These are phyloP conservation scores for Lepilemur ruficaudatus DNA, from an alignment of 2,797 vertebrate genomes.

Conservation along the genomic window DNA sequence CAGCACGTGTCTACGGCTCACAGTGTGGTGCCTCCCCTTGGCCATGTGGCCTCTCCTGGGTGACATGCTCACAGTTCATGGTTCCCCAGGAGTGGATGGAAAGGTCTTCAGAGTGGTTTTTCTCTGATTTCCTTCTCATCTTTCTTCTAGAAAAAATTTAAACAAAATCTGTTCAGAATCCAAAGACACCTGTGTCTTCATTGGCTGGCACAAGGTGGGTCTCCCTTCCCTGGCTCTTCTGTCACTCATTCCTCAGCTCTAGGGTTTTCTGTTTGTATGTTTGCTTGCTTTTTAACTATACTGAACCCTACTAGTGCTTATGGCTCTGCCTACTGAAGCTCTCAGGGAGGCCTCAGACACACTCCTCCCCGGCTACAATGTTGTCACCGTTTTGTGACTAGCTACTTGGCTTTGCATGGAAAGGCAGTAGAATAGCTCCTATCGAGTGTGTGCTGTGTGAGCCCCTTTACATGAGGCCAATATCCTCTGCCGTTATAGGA, in stretches of 20 bases:
- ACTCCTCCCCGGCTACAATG: not conserved
- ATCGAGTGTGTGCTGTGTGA: rapidly evolving
- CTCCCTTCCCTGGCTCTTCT: not conserved
- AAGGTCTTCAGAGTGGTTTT: slow-evolving; percentile 38
- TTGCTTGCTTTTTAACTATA: not conserved
- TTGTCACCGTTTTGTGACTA: not conserved
- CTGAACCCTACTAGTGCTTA: not conserved
- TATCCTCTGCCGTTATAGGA: rapidly evolving
- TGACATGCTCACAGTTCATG: not conserved
- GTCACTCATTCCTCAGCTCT: not conserved
- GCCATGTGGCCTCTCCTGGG: not conserved
- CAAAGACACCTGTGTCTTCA: not conserved
- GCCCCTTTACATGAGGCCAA: not conserved
- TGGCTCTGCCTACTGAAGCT: not conserved
- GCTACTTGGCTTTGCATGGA: not conserved
- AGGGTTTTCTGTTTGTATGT: not conserved
- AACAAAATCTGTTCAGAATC: slow-evolving; percentile 6
- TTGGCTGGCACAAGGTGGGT: not conserved
- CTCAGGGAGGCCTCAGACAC: not conserved
- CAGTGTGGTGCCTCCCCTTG: not conserved
- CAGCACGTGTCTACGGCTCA: too few relatives aligned
- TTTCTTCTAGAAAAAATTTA: slow-evolving; percentile 27
- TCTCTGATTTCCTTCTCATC: slow-evolving; percentile 58
- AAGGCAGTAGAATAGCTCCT: not conserved
- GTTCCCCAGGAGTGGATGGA: not conserved